Evolutionary conservation across 2,113 vertebrate species (phyloP), one percentile per base, ranked within the genome.

Genomic region (Parus major): DNA sequence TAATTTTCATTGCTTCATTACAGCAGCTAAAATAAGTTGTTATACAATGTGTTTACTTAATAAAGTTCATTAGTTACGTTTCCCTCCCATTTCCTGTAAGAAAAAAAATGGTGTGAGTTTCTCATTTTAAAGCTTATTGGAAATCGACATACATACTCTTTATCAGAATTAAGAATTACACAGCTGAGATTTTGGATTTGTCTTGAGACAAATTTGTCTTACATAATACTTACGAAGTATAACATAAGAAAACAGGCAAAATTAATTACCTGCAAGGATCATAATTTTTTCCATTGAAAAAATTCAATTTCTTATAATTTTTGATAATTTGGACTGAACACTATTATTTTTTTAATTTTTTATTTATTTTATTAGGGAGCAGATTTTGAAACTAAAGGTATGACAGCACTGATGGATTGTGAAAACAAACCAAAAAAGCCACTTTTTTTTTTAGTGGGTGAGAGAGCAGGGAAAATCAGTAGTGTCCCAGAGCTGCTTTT

Each of bases 1-100:
- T 73, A 55, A 77, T 82, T 93, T 27, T 80, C 19, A 31, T 57
- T 92, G 61, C 78, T 92, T 92, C 61, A 85, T 95, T 95, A 69
- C 46, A 79, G 39, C 53, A 90, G 25, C 73, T 72, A 69, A 79
- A 93, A 91, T 44, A 87, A 21, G 28, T 85, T 92, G 31, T 82
- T 87, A 50, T 33, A 57, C 18, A 66, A 59, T 64, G 36, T 87
- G 29, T 42, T 85, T 53, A 12, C 53, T 82, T 91, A 61, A 59
- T 93, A 44, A 87, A 95, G 36, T 72, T 79, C 11, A 87, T 78
- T 75, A 80, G 33, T 73, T 89, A 27, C 14, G 20, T 86, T 68
- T 89, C 68, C 31, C 15, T 95, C 12, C 18, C 1, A 36, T 90
- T 92, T 86, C n/a, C 49, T 57, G 2, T 53, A 59, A 69, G 41